Percentiles rank a stretch among this genome's conserved stretches.
Conservation (phyloP, 2,888 invertebrate genomes). For the Archips xylosteana region DNA sequence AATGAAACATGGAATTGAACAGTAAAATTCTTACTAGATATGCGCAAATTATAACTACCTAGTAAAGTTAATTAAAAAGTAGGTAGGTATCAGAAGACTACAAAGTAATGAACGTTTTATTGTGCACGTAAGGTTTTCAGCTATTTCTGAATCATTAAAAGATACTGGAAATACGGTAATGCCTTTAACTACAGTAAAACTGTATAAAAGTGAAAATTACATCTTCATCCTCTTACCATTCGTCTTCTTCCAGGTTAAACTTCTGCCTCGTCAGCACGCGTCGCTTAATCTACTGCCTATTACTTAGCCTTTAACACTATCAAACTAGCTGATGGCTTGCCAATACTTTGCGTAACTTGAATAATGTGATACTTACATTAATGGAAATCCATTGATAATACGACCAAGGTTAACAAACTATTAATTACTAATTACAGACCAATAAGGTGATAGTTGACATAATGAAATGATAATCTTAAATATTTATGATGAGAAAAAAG, state of each 20-base stretch:
- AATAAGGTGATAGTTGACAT: constrained; percentile 14
- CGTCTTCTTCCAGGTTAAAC: constrained; percentile 51
- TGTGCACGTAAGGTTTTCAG: no score
- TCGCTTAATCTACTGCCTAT: constrained; percentile 35
- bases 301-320: constrained; percentile 37
- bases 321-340: constrained; percentile 8
- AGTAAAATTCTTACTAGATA: not conserved
- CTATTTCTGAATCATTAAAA: no score
- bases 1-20: not conserved
- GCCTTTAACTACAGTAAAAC: no score
- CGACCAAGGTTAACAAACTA: constrained; percentile 20
- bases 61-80: no score
- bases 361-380: constrained; percentile 11
- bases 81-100: no score
- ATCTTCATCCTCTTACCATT: constrained; percentile 51
- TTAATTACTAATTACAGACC: constrained; percentile 27
- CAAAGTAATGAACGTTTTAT: no score
- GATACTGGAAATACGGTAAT: no score
- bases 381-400: not conserved
- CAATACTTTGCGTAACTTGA: not conserved
- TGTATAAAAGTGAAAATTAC: constrained; percentile 52
- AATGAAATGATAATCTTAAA: constrained; percentile 1
- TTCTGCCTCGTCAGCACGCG: constrained; percentile 54
- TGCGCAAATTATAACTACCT: no score
- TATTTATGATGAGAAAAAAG: constrained; percentile 5